phyloP scores from a whole-genome alignment of 2,888 invertebrate species.

The Tachina fera region DNA sequence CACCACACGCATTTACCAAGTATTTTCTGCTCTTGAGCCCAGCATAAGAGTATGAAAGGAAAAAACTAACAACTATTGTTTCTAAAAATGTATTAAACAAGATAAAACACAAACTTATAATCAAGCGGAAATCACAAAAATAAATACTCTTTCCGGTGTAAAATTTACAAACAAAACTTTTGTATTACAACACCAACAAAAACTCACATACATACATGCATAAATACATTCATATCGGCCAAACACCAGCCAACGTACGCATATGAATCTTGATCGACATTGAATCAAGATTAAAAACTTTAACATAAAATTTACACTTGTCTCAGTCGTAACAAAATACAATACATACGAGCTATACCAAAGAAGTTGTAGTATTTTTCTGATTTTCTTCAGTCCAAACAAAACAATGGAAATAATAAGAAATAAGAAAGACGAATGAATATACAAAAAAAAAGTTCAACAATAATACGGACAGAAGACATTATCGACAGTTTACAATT shows the following conservation, averaged over 20 bases:
- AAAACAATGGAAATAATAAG: conserved; percentile 43
- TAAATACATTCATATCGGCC: neutral
- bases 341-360: neutral
- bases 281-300: conserved; percentile 75
- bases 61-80: conserved; percentile 52
- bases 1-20: conserved; percentile 42
- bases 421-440: neutral
- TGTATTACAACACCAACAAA: conserved; percentile 38
- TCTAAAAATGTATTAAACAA: conserved; percentile 30
- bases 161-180: conserved; percentile 65
- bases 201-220: neutral
- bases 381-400: conserved; percentile 27
- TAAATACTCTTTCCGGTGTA: conserved; percentile 74
- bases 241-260: conserved; percentile 13
- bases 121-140: conserved; percentile 74
- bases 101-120: conserved; percentile 54
- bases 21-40: neutral
- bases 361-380: conserved; percentile 18
- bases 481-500: conserved; percentile 69
- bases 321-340: conserved; percentile 46
- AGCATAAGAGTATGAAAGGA: neutral
- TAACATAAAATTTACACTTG: conserved; percentile 80
- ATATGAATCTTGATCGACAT: conserved; percentile 73
- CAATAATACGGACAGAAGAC: conserved; percentile 54
- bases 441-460: conserved; percentile 30